Percentiles rank a stretch among this genome's conserved stretches.
Conservation (phyloP, 2,888 invertebrate species). For the Atethmia centrago region DNA sequence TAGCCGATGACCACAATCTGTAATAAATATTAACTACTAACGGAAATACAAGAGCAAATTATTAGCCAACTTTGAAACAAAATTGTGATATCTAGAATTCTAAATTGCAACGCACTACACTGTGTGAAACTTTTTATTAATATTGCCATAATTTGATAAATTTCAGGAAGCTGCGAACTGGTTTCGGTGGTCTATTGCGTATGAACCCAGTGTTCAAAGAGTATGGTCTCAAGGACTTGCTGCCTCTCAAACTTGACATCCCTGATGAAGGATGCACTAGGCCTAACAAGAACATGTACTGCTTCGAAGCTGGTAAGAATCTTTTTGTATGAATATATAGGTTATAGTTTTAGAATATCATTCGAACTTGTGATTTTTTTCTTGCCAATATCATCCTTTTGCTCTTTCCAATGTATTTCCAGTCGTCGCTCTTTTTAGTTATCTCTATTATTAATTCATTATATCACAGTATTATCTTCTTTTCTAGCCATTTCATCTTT, state of each 20-base stretch:
- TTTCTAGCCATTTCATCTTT: background rate
- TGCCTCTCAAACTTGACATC: slow-evolving; percentile 96
- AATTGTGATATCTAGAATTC: background rate
- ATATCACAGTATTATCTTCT: background rate
- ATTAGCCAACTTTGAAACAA: slow-evolving; percentile 14
- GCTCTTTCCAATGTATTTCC: too few species aligned
- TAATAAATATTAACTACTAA: slow-evolving; percentile 17
- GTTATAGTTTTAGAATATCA: background rate
- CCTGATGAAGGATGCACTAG: slow-evolving; percentile 98
- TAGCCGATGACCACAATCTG: slow-evolving; percentile 2
- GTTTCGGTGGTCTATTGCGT: slow-evolving; percentile 94
- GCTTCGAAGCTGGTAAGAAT: slow-evolving; percentile 96
- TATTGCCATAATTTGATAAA: slow-evolving; percentile 11
- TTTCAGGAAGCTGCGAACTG: slow-evolving; percentile 94
- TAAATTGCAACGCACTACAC: slow-evolving; percentile 8
- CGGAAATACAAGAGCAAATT: slow-evolving; percentile 24
- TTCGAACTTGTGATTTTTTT: background rate
- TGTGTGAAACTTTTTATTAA: slow-evolving; percentile 26
- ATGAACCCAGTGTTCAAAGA: slow-evolving; percentile 97
- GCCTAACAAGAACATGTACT: slow-evolving; percentile 96
- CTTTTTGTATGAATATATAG: background rate
- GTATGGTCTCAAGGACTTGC: slow-evolving; percentile 96
- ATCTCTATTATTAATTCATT: too few species aligned
- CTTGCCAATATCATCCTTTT: too few species aligned
- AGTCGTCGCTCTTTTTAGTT: too few species aligned